phyloP scores from a whole-genome alignment of 2,113 vertebrate genomes.

The Papio anubis region DNA sequence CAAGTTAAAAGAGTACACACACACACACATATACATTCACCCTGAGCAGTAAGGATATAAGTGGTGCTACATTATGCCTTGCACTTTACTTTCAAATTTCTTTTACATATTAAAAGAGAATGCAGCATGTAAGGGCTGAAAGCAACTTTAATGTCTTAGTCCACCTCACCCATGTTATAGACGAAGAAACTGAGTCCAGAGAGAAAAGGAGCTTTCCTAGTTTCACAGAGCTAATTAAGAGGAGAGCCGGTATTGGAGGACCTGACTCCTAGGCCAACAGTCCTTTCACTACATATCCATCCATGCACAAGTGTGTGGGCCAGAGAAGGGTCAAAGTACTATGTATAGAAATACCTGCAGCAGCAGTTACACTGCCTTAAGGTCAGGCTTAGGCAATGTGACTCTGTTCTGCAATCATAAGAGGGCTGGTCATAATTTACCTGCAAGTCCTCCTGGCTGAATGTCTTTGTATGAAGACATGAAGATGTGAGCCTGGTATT shows the following conservation, averaged over 20 bases:
- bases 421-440: background rate
- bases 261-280: background rate
- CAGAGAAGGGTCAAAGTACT: background rate
- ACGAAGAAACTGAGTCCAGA: background rate
- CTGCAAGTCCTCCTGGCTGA: background rate
- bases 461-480: background rate
- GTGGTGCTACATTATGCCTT: background rate
- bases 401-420: background rate
- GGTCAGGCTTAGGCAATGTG: background rate
- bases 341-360: background rate
- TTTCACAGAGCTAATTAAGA: background rate
- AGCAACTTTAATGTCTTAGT: background rate
- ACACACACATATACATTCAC: accelerated
- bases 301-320: too few species aligned
- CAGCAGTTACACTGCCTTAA: background rate
- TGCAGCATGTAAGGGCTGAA: background rate
- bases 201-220: background rate
- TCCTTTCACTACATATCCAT: background rate
- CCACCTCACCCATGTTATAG: background rate
- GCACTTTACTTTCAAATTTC: background rate
- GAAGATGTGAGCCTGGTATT: background rate
- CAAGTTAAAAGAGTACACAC: background rate
- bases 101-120: background rate
- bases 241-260: background rate
- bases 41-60: background rate